Evolutionary conservation across 2,888 invertebrate species (phyloP).

Genomic region (Sympetrum striolatum): DNA sequence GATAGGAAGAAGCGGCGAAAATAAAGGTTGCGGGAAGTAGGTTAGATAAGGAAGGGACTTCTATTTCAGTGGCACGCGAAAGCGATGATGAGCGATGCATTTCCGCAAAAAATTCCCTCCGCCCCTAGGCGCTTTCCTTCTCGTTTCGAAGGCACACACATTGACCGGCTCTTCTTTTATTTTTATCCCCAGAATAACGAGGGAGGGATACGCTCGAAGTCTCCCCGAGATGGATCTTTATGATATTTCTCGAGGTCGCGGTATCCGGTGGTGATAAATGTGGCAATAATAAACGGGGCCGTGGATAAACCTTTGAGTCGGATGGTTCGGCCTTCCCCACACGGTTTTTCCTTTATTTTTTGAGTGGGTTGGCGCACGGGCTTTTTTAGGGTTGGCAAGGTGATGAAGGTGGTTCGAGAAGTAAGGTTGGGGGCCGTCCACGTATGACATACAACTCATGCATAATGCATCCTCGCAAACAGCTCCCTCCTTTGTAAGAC

Average conservation of each 20-base stretch:
- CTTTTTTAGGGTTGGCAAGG: not conserved
- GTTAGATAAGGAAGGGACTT: not conserved
- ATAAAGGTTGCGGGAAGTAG: not conserved
- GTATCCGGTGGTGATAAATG: not conserved
- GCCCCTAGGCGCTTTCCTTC: not conserved
- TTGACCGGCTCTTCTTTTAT: not conserved
- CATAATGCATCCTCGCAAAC: slow-evolving; percentile 29
- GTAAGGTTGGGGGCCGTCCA: slow-evolving; percentile 41
- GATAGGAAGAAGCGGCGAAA: not conserved
- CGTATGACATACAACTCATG: slow-evolving; percentile 27
- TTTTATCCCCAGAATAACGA: not conserved
- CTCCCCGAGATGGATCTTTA: not conserved
- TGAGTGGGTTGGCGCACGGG: not conserved
- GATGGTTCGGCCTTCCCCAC: not conserved
- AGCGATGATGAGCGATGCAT: not conserved
- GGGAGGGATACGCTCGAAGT: too few relatives aligned
- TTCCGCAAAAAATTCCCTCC: not conserved
- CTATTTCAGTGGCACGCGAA: not conserved
- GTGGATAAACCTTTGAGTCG: not conserved
- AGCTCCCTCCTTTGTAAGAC: not conserved
- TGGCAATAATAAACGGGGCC: not conserved
- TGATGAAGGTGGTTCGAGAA: slow-evolving; percentile 12
- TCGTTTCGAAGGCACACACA: not conserved
- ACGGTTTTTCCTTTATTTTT: not conserved
- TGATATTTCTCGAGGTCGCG: not conserved